A percentile compares a stretch with the other conserved stretches of the same genome.
phyloP scores from a whole-genome alignment of 2,888 invertebrate genomes.

The Nebria salina region DNA sequence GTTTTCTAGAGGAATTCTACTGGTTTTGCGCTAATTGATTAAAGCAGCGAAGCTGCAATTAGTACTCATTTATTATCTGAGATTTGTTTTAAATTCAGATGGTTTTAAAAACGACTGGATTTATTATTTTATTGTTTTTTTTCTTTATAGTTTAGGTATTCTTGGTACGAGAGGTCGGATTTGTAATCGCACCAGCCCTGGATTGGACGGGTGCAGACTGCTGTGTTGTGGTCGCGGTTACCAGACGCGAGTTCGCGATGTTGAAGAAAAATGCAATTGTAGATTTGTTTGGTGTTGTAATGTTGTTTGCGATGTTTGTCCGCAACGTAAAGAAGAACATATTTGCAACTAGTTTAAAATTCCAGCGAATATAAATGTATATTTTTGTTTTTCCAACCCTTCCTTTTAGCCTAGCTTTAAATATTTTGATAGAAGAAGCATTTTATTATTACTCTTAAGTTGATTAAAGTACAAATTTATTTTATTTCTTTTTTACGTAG shows the following conservation, averaged over 20 bases:
- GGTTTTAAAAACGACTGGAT: too few relatives aligned
- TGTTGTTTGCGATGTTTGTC: slow-evolving; percentile 86
- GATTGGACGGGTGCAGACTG: slow-evolving; percentile 85
- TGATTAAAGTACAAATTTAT: too few relatives aligned
- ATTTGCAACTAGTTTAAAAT: slow-evolving; percentile 77
- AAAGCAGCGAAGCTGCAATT: slow-evolving; percentile 12
- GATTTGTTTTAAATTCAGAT: not conserved
- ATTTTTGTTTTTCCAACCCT: not conserved
- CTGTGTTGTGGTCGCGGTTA: slow-evolving; percentile 91
- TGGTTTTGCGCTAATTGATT: slow-evolving; percentile 32
- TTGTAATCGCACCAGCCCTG: slow-evolving; percentile 86
- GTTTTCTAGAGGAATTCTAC: slow-evolving; percentile 27
- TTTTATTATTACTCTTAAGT: too few relatives aligned
- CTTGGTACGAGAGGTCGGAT: slow-evolving; percentile 83
- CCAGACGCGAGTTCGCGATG: slow-evolving; percentile 82
- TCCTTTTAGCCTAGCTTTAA: not conserved
- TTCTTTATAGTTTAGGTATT: slow-evolving; percentile 73
- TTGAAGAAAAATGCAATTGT: slow-evolving; percentile 89
- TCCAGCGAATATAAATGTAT: too few relatives aligned
- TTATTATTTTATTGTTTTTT: too few relatives aligned
- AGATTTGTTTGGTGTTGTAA: slow-evolving; percentile 92
- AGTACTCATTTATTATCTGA: not conserved
- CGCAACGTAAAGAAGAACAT: slow-evolving; percentile 82
- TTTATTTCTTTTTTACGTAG: too few relatives aligned
- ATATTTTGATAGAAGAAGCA: too few relatives aligned